phyloP scores from a whole-genome alignment of 1,140 invertebrate genomes.

The Eurosta solidaginis region DNA sequence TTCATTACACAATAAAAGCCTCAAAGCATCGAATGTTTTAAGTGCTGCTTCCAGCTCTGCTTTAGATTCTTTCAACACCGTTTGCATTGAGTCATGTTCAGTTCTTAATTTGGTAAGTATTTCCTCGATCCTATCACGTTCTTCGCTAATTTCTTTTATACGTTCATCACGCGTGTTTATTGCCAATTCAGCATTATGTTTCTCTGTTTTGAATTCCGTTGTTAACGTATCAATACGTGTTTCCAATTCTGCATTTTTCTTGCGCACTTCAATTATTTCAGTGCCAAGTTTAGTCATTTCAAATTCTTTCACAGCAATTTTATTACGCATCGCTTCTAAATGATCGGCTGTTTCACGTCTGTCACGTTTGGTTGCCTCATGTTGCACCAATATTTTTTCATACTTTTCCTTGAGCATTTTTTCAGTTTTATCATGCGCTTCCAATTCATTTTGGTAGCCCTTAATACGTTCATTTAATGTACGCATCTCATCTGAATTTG shows the following conservation, averaged over 20 bases:
- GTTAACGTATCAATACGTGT: conserved; percentile 15
- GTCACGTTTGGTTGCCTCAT: conserved; percentile 27
- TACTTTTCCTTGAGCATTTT: conserved; percentile 18
- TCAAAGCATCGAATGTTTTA: background rate
- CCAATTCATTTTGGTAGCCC: conserved; percentile 17
- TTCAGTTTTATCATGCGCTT: conserved; percentile 23
- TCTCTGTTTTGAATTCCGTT: conserved; percentile 30
- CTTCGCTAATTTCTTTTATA: background rate
- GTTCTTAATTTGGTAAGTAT: background rate
- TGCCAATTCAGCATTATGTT: background rate
- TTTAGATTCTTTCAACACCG: background rate
- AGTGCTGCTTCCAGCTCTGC: background rate
- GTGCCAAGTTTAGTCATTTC: conserved; percentile 34
- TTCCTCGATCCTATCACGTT: background rate
- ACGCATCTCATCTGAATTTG: background rate
- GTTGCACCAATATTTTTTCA: conserved; percentile 32
- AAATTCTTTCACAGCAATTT: conserved; percentile 37
- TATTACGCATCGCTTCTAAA: conserved; percentile 29
- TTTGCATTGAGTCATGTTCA: background rate
- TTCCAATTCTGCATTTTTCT: conserved; percentile 34
- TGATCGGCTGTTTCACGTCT: conserved; percentile 27
- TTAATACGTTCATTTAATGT: conserved; percentile 7
- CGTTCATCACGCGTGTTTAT: background rate
- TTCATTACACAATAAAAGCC: background rate
- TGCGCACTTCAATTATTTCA: conserved; percentile 31